Percentiles rank a stretch among this genome's conserved stretches.
phyloP scores from a whole-genome alignment of 2,797 vertebrate species.

The Nyctalus aviator region DNA sequence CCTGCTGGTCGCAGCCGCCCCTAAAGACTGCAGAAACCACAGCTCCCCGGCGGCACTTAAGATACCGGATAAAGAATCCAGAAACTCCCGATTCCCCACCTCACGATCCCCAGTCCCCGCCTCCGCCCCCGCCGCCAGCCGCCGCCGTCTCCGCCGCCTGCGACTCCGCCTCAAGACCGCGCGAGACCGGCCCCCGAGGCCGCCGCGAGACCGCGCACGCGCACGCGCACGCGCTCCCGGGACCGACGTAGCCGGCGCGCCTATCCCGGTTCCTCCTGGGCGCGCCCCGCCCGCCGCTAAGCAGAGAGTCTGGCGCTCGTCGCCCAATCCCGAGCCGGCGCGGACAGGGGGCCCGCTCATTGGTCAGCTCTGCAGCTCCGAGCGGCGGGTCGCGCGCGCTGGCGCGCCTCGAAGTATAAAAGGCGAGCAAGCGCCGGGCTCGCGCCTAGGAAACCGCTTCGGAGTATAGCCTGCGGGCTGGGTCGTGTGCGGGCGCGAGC shows the following conservation, averaged over 20 bases:
- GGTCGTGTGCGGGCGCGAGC: fast-evolving
- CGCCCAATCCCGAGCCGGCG: slow-evolving; percentile 65
- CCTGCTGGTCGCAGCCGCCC: neutral
- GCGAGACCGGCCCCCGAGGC: slow-evolving; percentile 79
- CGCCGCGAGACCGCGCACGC: slow-evolving; percentile 75
- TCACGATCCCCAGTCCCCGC: slow-evolving; percentile 69
- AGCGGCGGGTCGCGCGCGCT: slow-evolving; percentile 45
- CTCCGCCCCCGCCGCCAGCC: slow-evolving; percentile 71
- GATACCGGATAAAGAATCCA: slow-evolving; percentile 67
- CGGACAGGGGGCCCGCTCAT: slow-evolving; percentile 26
- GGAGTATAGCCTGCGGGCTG: fast-evolving
- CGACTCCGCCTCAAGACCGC: slow-evolving; percentile 75
- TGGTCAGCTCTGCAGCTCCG: slow-evolving; percentile 4
- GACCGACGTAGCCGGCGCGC: slow-evolving; percentile 51
- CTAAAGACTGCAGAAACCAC: neutral
- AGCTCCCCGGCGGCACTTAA: slow-evolving; percentile 7
- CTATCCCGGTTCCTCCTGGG: slow-evolving; percentile 11
- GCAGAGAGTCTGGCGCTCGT: slow-evolving; percentile 2
- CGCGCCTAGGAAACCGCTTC: fast-evolving
- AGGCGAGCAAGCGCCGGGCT: fast-evolving
- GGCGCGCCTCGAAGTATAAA: neutral
- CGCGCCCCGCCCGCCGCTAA: neutral
- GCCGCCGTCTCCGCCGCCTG: slow-evolving; percentile 70
- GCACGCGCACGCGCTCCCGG: slow-evolving; percentile 78
- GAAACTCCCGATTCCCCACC: slow-evolving; percentile 66